Evolutionary conservation across 2,888 invertebrate genomes (phyloP).

Genomic region (Seira musarum): DNA sequence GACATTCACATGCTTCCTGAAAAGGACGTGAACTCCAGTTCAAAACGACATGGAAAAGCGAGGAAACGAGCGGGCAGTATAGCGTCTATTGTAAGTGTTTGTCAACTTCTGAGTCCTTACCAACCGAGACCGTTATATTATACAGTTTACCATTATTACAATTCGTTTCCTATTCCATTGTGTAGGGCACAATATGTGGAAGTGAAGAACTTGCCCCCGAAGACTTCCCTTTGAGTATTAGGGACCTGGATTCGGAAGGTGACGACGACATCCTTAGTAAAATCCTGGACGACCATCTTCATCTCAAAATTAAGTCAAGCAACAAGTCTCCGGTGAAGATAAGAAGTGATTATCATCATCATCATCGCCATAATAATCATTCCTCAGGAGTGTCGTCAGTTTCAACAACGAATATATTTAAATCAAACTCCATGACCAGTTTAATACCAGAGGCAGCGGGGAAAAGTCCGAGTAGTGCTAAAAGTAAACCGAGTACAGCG

Average conservation of each 20-base stretch:
- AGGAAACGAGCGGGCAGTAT: slow-evolving; percentile 33
- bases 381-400: slow-evolving; percentile 21
- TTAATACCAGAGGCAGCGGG: slow-evolving; percentile 28
- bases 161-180: background rate
- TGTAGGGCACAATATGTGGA: slow-evolving; percentile 67
- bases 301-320: slow-evolving; percentile 10
- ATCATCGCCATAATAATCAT: slow-evolving; percentile 19
- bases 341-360: background rate
- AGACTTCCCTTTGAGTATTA: slow-evolving; percentile 41
- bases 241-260: slow-evolving; percentile 24
- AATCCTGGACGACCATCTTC: slow-evolving; percentile 21
- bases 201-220: slow-evolving; percentile 67
- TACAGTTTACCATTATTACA: background rate
- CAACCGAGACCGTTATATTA: background rate
- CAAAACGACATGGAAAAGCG: slow-evolving; percentile 10
- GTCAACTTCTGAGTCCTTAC: too few relatives aligned
- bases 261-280: slow-evolving; percentile 13
- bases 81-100: slow-evolving; percentile 36
- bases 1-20: slow-evolving; percentile 34
- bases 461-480: background rate
- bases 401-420: background rate
- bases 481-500: background rate
- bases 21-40: slow-evolving; percentile 8
- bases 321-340: slow-evolving; percentile 1
- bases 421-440: slow-evolving; percentile 55